Base-by-base conservation (phyloP, 2,888 invertebrate genomes). In the Aspidiotus destructor region DNA sequence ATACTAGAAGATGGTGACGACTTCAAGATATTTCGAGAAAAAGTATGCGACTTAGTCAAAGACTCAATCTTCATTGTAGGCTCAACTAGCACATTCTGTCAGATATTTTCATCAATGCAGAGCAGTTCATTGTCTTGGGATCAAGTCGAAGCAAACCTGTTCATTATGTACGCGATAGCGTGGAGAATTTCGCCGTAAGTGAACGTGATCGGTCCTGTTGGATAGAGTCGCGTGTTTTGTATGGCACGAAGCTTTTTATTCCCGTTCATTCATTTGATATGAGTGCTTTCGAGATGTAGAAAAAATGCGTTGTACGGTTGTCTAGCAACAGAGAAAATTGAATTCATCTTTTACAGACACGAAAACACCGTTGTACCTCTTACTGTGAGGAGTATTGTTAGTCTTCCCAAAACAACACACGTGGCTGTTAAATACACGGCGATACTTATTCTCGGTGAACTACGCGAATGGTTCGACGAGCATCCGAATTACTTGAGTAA, bases 21-120 rank as follows among this genome's bases (percentile, higher is more conserved):
- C 74, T 94, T 96, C 83, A 83, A 83, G 69, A 88, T 88, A 73
- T 91, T 91, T 78, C 84, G 99, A 72, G 80, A 83, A 73, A 87
- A 92, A 76, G 94, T 94, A 16, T 88, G 89, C 42, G 97, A 98
- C 76, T 80, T 98, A 69, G 89, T 98, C 72, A 94, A 95, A 77
- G 98, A 99, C 77, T 92, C 98, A 60, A 92, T 95, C 55, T 98
- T 97, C 79, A 91, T 98, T 68, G 89, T 97, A 71, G 95, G 96
- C 1, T 94, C 95, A 42, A 88, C 89, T 71, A 86, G 88, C 44
- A 93, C 93, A 77, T 95, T 97, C 78, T 83, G 88, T 68, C 92
- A 95, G 81, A 93, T 94, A 89, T 90, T 90, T 76, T 77, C 86
- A 0, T 84, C 86, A 64, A 81, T 96, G 41, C 78, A 79, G 72